These are phyloP conservation scores for Burhinus bistriatus DNA, from an alignment of 2,113 vertebrate genomes.

Conservation along the genomic window DNA sequence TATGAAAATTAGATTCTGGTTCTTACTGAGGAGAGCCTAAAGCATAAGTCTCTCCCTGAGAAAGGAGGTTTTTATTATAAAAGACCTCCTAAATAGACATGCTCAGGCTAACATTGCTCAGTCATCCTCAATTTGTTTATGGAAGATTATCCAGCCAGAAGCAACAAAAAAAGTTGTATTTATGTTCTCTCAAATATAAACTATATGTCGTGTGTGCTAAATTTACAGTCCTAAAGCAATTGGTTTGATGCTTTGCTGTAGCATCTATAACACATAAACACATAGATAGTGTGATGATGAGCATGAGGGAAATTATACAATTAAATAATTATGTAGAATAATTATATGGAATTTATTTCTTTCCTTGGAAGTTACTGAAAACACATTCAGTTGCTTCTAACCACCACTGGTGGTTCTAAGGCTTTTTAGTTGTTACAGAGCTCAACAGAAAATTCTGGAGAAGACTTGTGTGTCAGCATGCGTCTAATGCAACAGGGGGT, in stretches of 20 bases:
- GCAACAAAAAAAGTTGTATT: background rate
- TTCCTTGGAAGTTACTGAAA: background rate
- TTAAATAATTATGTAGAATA: background rate
- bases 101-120: background rate
- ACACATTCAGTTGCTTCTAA: background rate
- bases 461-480: background rate
- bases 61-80: background rate
- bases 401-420: background rate
- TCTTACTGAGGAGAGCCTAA: background rate
- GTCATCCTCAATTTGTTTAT: conserved; percentile 4
- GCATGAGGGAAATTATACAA: background rate
- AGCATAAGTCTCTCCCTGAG: background rate
- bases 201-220: background rate
- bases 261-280: background rate
- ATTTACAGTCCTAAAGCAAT: background rate
- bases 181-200: background rate
- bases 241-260: background rate
- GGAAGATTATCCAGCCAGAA: conserved; percentile 34
- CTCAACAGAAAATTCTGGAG: background rate
- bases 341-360: background rate
- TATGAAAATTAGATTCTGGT: background rate
- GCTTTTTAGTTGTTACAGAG: background rate
- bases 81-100: background rate
- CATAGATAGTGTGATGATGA: background rate
- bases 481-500: background rate